Base-by-base conservation (phyloP, 2,113 vertebrate species). In the Oreocharis arfaki region DNA sequence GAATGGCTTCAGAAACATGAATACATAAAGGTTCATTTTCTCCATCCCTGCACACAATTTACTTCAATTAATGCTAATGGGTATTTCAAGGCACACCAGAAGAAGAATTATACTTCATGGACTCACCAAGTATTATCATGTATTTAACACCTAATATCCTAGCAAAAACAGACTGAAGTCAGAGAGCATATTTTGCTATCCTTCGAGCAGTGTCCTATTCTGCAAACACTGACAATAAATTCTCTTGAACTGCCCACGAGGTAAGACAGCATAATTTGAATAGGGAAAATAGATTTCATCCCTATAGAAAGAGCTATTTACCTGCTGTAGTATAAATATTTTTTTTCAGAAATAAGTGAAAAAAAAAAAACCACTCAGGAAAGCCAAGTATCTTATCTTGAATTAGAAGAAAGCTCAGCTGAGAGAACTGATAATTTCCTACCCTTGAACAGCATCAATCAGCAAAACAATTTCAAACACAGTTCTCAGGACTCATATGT, bases 11-110 rank as follows among this genome's bases (percentile, higher is more conserved):
- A 89, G 89, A 94, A 92, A 78, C 32, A 50, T 16, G 76, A 96
- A 84, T 32, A 86, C 16, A 80, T 55, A 77, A 89, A 89, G 42
- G 33, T 82, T 84, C 84, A 71, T 90, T 92, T 83, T 41, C 68
- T 73, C 46, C 35, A 60, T 46, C 81, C 73, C 2, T 88, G n/a
- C 76, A 92, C 69, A 67, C n/a, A 87, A 84, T 92, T 97, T 88
- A 75, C 50, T 96, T 68, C 82, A 95, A 87, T 96, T 96, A 95
- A 41, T 87, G 73, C 59, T 71, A 95, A 67, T 50, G 24, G 65
- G 52, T 57, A 95, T 90, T 86, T 61, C 5, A 3, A 55, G 47
- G 35, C 19, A 52, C 35, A 67, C 16, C 30, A 55, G 41, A 47
- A 86, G 16, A 70, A 78, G 17, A 89, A 86, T 35, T 49, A 49